Base-by-base conservation (phyloP, 2,113 vertebrate species). In the Neolamprologus kungweensis region DNA sequence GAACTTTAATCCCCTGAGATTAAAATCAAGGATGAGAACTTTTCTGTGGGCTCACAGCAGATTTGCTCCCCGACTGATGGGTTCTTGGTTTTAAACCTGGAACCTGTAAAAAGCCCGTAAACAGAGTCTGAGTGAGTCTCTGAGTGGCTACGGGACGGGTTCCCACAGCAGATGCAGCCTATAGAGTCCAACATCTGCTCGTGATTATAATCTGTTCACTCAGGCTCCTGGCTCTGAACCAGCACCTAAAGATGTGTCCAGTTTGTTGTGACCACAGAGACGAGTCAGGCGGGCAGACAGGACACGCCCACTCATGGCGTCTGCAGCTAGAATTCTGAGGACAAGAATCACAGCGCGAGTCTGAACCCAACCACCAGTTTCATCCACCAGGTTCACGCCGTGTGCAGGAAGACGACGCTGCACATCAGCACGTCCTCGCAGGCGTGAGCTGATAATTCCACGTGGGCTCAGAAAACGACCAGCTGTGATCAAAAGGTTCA, bases 101-200 rank as follows among this genome's bases (percentile, higher is more conserved):
- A 73, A 1, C 21, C n/a, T 5, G 17, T 65, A 37, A 65, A 65
- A 65, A 37, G 10, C 17, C 60, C 0, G 6, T 0, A 3, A 6
- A 42, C 37, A 45, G 21, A 73, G 65, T 45, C 40, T 16, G n/a
- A 0, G 31, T 19, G 16, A 71, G n/a, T 42, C 33, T 21, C 11
- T 42, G 0, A 71, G 7, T 9, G 12, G n/a, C 21, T 42, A 42
- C 1, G 0, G 12, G 65, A 71, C 4, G n/a, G 1, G 37, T 1
- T 42, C 33, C 63, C 63, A 68, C 35, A 35, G 63, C 35, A 40
- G 63, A 42, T 23, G 35, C 65, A 42, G 65, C 35, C n/a, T 42
- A 3, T 42, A 71, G 65, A 71, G 0, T 9, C 11, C 65, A 42
- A 23, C 21, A 73, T 17, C 37, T 45, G 37, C 0, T 73, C 5